A percentile compares a stretch with the other conserved stretches of the same genome.
These are phyloP conservation scores for Melangyna quadrimaculata DNA, from an alignment of 2,888 invertebrate genomes.

Conservation along the genomic window DNA sequence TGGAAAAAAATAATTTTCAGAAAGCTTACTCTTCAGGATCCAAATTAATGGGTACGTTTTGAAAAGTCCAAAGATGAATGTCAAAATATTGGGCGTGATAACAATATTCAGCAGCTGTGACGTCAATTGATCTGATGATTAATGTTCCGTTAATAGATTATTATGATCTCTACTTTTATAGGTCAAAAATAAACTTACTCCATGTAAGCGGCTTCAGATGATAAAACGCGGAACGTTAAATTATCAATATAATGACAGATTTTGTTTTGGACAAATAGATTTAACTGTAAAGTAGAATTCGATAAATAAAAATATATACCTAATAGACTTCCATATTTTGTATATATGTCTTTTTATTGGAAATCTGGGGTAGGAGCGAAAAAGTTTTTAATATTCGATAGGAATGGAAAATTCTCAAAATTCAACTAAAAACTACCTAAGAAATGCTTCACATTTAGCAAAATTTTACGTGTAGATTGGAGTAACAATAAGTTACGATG, in stretches of 20 bases:
- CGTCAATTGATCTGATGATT: conserved; percentile 73
- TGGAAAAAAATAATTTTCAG: neutral
- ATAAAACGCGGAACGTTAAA: conserved; percentile 75
- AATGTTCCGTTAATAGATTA: neutral
- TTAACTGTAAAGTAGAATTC: conserved; percentile 24
- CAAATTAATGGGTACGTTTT: conserved; percentile 76
- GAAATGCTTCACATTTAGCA: no score
- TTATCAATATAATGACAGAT: conserved; percentile 74
- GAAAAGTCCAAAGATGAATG: conserved; percentile 77
- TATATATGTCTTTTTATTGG: no score
- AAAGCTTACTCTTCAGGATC: conserved; percentile 73
- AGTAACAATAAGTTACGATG: no score
- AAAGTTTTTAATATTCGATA: no score
- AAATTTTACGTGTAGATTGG: no score
- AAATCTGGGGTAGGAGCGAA: no score
- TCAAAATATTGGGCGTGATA: conserved; percentile 73
- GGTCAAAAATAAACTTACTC: conserved; percentile 72
- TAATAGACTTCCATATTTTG: no score
- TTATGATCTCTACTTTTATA: neutral
- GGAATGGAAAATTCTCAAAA: no score
- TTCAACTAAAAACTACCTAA: no score
- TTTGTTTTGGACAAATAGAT: conserved; percentile 69
- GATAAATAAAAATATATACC: no score
- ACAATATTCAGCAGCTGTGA: conserved; percentile 74
- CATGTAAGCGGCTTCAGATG: conserved; percentile 76